A percentile compares a stretch with the other conserved stretches of the same genome.
phyloP scores from a whole-genome alignment of 2,888 invertebrate genomes.

The Ennomos fuscantarius region DNA sequence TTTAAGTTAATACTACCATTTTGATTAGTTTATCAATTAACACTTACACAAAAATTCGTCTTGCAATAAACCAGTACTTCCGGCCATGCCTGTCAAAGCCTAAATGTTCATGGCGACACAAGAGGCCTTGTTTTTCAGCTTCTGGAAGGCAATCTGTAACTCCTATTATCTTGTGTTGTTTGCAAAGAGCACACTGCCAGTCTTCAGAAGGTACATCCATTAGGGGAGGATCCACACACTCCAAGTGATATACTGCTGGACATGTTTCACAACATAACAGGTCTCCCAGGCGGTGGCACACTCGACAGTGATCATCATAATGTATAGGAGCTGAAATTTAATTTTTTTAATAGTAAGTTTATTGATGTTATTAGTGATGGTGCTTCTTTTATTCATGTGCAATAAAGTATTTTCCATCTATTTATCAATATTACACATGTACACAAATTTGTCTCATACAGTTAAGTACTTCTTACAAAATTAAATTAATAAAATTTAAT shows the following conservation, averaged over 20 bases:
- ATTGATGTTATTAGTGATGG: too few relatives aligned
- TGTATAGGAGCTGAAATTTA: constrained; percentile 89
- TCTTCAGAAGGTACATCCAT: constrained; percentile 98
- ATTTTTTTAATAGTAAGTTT: background rate
- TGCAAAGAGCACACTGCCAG: constrained; percentile 98
- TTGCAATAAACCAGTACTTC: constrained; percentile 98
- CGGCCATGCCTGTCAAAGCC: constrained; percentile 98
- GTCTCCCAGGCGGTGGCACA: constrained; percentile 97
- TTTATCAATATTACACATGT: too few relatives aligned
- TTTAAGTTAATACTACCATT: too few relatives aligned
- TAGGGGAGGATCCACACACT: constrained; percentile 97
- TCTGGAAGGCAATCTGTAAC: constrained; percentile 97
- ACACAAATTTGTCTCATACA: too few relatives aligned
- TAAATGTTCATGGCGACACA: constrained; percentile 96
- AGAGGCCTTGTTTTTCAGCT: constrained; percentile 95
- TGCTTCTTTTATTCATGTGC: too few relatives aligned
- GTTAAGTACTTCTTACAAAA: too few relatives aligned
- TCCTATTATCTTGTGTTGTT: constrained; percentile 95
- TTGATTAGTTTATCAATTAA: constrained; percentile 1
- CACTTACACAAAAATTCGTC: constrained; percentile 97
- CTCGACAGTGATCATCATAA: constrained; percentile 96
- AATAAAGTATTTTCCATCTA: too few relatives aligned
- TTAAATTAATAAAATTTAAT: too few relatives aligned
- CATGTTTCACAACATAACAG: constrained; percentile 99
- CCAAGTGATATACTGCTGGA: constrained; percentile 98